A percentile compares a stretch with the other conserved stretches of the same genome.
phyloP scores from a whole-genome alignment of 2,888 invertebrate species.

The Philonicus albiceps region DNA sequence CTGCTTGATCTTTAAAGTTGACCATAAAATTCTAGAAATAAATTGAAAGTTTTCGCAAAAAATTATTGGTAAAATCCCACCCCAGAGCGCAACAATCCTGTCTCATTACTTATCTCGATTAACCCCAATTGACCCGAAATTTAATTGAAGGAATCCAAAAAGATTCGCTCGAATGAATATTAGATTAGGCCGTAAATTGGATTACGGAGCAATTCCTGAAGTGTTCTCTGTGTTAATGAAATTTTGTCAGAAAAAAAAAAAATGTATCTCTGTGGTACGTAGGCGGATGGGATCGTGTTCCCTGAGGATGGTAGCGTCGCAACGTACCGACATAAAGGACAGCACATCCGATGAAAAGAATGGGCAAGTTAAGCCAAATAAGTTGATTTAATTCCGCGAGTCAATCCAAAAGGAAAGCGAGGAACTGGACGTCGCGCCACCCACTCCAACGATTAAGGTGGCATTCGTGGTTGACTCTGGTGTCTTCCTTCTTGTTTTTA shows the following conservation, averaged over 20 bases:
- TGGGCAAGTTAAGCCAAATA: background rate
- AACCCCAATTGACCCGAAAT: background rate
- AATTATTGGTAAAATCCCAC: background rate
- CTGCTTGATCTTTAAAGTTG: background rate
- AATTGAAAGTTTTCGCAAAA: background rate
- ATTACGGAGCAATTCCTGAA: background rate
- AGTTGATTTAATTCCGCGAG: background rate
- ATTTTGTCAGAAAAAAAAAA: background rate
- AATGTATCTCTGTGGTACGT: background rate
- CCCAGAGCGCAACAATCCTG: background rate
- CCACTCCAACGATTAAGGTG: background rate
- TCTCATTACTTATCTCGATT: background rate
- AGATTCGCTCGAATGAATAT: background rate
- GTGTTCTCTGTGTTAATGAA: background rate
- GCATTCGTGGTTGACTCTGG: background rate
- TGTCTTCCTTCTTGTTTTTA: background rate
- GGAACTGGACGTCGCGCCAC: background rate
- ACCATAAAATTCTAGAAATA: background rate
- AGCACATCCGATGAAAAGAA: background rate
- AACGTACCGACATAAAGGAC: background rate
- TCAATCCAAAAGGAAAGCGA: background rate
- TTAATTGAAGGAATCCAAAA: background rate
- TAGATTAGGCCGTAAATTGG: background rate
- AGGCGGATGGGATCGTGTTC: background rate
- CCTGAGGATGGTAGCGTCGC: background rate